phyloP scores from a whole-genome alignment of 1,140 invertebrate species.

The Diorhabda elongata region DNA sequence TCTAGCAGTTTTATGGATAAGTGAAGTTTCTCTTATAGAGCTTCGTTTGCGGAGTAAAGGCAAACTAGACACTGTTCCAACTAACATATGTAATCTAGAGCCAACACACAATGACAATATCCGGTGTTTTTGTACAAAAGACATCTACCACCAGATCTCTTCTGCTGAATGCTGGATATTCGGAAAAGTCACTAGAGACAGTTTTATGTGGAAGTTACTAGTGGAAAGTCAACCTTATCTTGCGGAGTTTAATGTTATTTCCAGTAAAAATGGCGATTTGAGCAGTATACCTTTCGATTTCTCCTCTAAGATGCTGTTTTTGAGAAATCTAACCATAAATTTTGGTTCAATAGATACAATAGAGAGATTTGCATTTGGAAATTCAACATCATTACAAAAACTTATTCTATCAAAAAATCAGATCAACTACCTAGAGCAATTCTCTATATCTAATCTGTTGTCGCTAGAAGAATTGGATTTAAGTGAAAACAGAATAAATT shows the following conservation, averaged over 20 bases:
- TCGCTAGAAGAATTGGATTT: conserved; percentile 4
- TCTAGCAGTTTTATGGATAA: conserved; percentile 9
- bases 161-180: conserved; percentile 17
- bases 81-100: conserved; percentile 11
- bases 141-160: not conserved
- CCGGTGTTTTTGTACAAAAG: conserved; percentile 14
- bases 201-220: conserved; percentile 8
- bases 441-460: conserved; percentile 10
- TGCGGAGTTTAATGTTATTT: conserved; percentile 9
- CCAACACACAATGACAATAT: conserved; percentile 9
- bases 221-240: conserved; percentile 9
- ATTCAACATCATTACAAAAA: conserved; percentile 8
- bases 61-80: not conserved
- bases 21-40: conserved; percentile 8
- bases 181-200: conserved; percentile 5
- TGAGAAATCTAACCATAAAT: conserved; percentile 9
- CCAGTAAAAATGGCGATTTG: conserved; percentile 10
- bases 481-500: conserved; percentile 4
- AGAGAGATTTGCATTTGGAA: conserved; percentile 12
- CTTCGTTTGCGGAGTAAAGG: conserved; percentile 8
- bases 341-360: conserved; percentile 7
- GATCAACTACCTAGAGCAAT: conserved; percentile 12
- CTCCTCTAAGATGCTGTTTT: not conserved
- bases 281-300: conserved; percentile 5
- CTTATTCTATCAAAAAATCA: conserved; percentile 14